phyloP scores from a whole-genome alignment of 2,888 invertebrate species.

The Creontiades dilutus region DNA sequence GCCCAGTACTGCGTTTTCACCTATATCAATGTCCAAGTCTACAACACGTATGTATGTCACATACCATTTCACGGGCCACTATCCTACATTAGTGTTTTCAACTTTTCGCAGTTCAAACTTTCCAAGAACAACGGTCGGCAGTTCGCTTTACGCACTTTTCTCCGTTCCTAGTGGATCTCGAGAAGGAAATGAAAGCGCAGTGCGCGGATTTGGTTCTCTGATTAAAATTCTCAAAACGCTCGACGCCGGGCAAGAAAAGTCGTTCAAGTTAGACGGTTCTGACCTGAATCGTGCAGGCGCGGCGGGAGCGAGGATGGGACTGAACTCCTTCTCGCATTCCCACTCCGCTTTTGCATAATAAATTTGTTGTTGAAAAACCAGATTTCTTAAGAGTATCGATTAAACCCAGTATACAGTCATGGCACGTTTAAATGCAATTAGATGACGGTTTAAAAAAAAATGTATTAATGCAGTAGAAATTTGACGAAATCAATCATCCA shows the following conservation, averaged over 20 bases:
- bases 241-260: background rate
- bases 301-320: background rate
- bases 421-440: no score
- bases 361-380: background rate
- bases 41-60: no score
- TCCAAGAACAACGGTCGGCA: no score
- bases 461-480: no score
- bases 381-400: background rate
- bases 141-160: background rate
- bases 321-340: background rate
- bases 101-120: no score
- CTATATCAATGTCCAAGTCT: no score
- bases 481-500: no score
- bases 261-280: conserved; percentile 8
- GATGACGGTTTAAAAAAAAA: no score
- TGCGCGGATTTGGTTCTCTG: background rate
- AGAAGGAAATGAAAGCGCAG: background rate
- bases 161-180: background rate
- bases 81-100: no score
- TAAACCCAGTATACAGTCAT: no score
- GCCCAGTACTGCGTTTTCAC: no score
- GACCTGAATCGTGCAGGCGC: conserved; percentile 13
- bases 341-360: background rate
- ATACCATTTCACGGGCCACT: no score
- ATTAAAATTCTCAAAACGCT: conserved; percentile 24